Conservation (phyloP, 2,888 invertebrate genomes). For the Anthoptus insignis region DNA sequence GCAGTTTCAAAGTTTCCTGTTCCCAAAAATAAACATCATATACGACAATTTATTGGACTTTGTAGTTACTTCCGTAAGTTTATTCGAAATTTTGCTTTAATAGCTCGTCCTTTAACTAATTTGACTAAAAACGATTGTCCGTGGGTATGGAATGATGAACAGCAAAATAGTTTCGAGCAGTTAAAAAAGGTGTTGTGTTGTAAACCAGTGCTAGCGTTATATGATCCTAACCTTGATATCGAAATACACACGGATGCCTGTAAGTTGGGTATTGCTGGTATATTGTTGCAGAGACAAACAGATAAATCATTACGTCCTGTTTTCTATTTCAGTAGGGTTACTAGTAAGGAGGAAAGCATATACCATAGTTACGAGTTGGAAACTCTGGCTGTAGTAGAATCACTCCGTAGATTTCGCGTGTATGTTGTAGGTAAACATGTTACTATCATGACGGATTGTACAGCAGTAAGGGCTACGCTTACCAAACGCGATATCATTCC, state of each 20-base stretch:
- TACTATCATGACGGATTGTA: constrained; percentile 54
- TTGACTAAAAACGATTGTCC: constrained; percentile 47
- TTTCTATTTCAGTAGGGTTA: constrained; percentile 54
- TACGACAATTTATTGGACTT: constrained; percentile 52
- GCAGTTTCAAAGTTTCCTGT: constrained; percentile 46
- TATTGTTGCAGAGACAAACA: constrained; percentile 52
- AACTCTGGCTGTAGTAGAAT: constrained; percentile 56
- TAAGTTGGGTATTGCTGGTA: constrained; percentile 50
- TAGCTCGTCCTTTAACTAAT: constrained; percentile 50
- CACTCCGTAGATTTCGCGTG: constrained; percentile 49
- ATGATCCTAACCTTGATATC: constrained; percentile 45
- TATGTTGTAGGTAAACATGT: constrained; percentile 50
- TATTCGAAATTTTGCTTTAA: constrained; percentile 50
- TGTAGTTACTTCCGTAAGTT: constrained; percentile 45
- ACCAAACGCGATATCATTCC: constrained; percentile 52
- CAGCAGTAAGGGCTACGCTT: constrained; percentile 53
- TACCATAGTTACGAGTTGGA: constrained; percentile 62
- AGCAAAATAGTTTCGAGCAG: constrained; percentile 41
- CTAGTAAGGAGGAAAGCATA: constrained; percentile 49
- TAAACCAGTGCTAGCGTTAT: constrained; percentile 46
- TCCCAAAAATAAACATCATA: constrained; percentile 49
- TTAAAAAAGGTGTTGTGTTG: constrained; percentile 33
- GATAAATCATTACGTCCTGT: constrained; percentile 50
- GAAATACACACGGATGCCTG: constrained; percentile 56
- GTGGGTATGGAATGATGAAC: constrained; percentile 45